Conservation (phyloP, 1,140 invertebrate species). For the Aphis gossypii region DNA sequence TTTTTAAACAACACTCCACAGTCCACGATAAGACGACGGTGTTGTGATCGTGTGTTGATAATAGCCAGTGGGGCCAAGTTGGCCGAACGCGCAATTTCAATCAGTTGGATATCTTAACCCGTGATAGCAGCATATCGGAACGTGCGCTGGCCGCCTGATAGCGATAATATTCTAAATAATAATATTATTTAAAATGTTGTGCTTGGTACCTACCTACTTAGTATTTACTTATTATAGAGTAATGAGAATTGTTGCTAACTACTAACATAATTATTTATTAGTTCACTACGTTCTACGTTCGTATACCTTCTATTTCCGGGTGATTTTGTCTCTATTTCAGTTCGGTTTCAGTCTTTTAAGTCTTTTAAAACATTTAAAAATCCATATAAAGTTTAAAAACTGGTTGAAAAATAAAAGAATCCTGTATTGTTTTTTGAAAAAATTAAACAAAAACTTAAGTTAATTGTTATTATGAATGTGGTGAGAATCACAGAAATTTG, state of each 20-base stretch:
- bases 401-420: neutral
- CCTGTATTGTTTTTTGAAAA: neutral
- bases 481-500: neutral
- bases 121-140: neutral
- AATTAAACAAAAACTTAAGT: neutral
- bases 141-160: neutral
- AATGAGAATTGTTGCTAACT: neutral
- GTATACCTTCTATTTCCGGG: neutral
- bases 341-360: neutral
- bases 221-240: neutral
- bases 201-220: neutral
- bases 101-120: too few relatives aligned
- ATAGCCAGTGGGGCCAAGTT: neutral
- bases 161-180: neutral
- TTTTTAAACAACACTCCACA: slow-evolving; percentile 2
- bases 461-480: neutral
- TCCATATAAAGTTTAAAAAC: neutral
- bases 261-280: neutral
- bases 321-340: neutral
- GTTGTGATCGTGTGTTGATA: neutral
- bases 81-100: neutral
- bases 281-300: neutral
- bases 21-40: neutral
- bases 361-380: neutral
- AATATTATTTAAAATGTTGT: slow-evolving; percentile 28